Conservation (phyloP, 2,797 vertebrate species). For the Taeniopygia guttata region DNA sequence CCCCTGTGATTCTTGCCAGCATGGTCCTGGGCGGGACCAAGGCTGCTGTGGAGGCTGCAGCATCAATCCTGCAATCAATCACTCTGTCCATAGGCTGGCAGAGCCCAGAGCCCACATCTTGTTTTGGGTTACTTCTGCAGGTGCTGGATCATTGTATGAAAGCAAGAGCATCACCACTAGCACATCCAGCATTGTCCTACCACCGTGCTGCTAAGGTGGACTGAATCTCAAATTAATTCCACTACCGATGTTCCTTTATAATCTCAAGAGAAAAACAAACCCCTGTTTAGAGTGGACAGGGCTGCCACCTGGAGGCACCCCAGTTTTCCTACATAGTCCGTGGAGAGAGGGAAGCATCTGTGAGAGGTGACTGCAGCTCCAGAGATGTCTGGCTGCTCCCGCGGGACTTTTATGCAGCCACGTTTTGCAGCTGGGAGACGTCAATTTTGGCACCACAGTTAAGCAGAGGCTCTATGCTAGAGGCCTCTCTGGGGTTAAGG, state of each 20-base stretch:
- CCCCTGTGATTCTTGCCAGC: not conserved
- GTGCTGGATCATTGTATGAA: not conserved
- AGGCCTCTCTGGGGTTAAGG: not conserved
- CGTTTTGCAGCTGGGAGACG: not conserved
- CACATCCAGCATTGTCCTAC: not conserved
- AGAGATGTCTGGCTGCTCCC: fast-evolving
- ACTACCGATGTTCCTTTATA: not conserved
- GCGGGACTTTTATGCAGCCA: not conserved
- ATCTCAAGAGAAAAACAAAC: not conserved
- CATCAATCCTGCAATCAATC: not conserved
- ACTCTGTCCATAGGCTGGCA: not conserved
- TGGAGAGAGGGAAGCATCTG: not conserved
- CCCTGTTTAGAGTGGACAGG: slow-evolving; percentile 30
- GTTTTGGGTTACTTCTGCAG: not conserved
- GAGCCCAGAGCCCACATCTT: not conserved
- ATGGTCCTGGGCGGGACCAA: not conserved
- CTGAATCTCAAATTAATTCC: not conserved
- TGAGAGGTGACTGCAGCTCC: not conserved
- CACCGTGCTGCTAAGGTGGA: not conserved
- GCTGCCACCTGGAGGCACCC: slow-evolving; percentile 67
- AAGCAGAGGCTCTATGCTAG: not conserved
- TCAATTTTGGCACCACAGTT: not conserved
- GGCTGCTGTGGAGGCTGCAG: not conserved
- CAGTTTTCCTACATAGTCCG: not conserved
- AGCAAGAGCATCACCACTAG: not conserved